phyloP scores from a whole-genome alignment of 23 tunicate genomes.

The Halocynthia aurantium region DNA sequence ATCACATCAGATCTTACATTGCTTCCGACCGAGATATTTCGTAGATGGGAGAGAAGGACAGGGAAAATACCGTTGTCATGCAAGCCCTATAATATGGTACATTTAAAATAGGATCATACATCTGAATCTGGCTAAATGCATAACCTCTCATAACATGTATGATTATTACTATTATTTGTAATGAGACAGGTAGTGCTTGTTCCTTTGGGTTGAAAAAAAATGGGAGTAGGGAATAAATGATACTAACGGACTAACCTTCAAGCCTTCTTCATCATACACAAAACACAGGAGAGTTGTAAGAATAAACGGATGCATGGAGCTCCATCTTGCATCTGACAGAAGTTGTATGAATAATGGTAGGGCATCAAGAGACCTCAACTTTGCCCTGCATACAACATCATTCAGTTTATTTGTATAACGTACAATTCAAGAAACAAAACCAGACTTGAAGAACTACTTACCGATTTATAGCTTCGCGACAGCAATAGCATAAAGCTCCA shows the following conservation, averaged over 20 bases:
- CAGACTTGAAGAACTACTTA: not conserved
- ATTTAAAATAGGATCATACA: not conserved
- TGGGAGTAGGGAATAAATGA: no score
- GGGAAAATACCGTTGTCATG: conserved; percentile 19
- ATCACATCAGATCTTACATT: no score
- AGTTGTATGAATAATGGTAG: conserved; percentile 8
- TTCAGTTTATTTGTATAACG: not conserved
- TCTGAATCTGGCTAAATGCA: no score
- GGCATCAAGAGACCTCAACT: conserved; percentile 21
- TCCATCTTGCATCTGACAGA: conserved; percentile 8
- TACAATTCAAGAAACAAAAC: not conserved
- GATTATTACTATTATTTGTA: no score
- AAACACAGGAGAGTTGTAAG: conserved; percentile 9
- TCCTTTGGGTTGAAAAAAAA: no score
- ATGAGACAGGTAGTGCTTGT: no score
- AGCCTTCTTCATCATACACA: conserved; percentile 31
- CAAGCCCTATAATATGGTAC: not conserved
- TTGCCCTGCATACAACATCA: conserved; percentile 3
- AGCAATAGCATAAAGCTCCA: conserved; percentile 17
- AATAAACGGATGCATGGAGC: conserved; percentile 1
- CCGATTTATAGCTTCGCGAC: conserved; percentile 27
- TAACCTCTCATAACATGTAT: no score
- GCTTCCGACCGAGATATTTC: no score
- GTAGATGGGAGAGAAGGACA: not conserved
- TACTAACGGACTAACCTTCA: not conserved